phyloP scores from a whole-genome alignment of 2,113 vertebrate genomes.

The Cyprinodon tularosa region DNA sequence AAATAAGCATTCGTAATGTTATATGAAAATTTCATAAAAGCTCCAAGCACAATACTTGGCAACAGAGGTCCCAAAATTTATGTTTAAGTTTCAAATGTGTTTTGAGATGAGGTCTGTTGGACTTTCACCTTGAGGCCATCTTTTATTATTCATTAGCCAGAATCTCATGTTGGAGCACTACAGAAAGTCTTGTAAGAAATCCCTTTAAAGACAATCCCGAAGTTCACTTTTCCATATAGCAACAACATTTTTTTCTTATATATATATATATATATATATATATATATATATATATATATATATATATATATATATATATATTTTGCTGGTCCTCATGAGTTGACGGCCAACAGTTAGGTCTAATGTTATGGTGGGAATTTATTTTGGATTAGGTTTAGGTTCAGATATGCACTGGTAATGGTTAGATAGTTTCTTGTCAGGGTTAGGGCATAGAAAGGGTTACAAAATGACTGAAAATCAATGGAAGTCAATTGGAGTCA shows the following conservation, averaged over 20 bases:
- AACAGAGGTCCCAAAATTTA: conserved; percentile 14
- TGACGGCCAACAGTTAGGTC: too few relatives aligned
- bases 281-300: not conserved
- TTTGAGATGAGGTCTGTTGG: conserved; percentile 20
- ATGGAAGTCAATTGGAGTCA: too few relatives aligned
- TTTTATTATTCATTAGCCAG: conserved; percentile 66
- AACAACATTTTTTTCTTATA: not conserved
- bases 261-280: not conserved
- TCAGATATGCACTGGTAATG: too few relatives aligned
- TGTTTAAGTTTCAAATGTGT: conserved; percentile 26
- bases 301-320: not conserved
- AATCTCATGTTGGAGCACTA: conserved; percentile 23
- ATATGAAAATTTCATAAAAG: too few relatives aligned
- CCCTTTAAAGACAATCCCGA: not conserved
- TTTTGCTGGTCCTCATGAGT: too few relatives aligned
- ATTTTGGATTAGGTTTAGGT: too few relatives aligned
- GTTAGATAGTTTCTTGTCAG: too few relatives aligned
- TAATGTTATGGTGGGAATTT: too few relatives aligned
- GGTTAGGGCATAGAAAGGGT: too few relatives aligned
- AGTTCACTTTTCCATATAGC: not conserved
- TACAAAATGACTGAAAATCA: too few relatives aligned
- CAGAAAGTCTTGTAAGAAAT: conserved; percentile 19
- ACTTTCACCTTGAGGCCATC: conserved; percentile 42
- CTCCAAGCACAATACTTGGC: not conserved
- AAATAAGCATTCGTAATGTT: too few relatives aligned